phyloP scores from a whole-genome alignment of 2,113 vertebrate species.

The Antechinus flavipes region DNA sequence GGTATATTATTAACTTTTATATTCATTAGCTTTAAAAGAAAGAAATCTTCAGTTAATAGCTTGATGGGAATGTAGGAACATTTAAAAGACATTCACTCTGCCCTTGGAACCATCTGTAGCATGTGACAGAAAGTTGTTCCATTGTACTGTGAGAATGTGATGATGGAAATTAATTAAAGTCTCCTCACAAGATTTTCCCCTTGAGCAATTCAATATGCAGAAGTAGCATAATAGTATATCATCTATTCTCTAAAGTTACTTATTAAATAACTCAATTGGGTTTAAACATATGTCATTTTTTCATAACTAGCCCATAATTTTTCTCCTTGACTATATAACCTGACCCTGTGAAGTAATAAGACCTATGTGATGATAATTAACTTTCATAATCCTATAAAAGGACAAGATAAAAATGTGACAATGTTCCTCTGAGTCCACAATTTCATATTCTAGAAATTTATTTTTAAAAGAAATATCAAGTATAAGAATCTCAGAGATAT shows the following conservation, averaged over 20 bases:
- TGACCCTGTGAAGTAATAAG: conserved; percentile 56
- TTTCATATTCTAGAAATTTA: conserved; percentile 33
- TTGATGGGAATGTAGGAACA: conserved; percentile 55
- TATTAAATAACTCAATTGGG: conserved; percentile 80
- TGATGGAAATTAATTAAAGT: conserved; percentile 82
- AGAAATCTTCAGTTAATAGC: conserved; percentile 55
- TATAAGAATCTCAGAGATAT: conserved; percentile 38
- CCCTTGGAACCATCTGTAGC: conserved; percentile 72
- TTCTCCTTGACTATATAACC: conserved; percentile 73
- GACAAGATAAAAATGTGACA: conserved; percentile 18
- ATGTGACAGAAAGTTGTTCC: conserved; percentile 61
- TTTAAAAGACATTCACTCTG: conserved; percentile 62
- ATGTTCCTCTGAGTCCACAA: neutral
- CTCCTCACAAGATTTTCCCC: conserved; percentile 71
- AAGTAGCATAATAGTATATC: conserved; percentile 60
- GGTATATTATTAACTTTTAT: conserved; percentile 49
- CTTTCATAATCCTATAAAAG: conserved; percentile 56
- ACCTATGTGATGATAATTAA: conserved; percentile 73
- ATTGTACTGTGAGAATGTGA: conserved; percentile 71
- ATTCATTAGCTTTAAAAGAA: conserved; percentile 64
- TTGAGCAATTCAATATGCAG: conserved; percentile 75
- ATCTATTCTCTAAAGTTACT: conserved; percentile 73
- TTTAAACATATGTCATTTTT: conserved; percentile 71
- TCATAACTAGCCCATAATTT: conserved; percentile 64
- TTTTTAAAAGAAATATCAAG: conserved; percentile 6